Percentiles rank a stretch among this genome's conserved stretches.
phyloP scores from a whole-genome alignment of 2,797 vertebrate species.

The Falco peregrinus region DNA sequence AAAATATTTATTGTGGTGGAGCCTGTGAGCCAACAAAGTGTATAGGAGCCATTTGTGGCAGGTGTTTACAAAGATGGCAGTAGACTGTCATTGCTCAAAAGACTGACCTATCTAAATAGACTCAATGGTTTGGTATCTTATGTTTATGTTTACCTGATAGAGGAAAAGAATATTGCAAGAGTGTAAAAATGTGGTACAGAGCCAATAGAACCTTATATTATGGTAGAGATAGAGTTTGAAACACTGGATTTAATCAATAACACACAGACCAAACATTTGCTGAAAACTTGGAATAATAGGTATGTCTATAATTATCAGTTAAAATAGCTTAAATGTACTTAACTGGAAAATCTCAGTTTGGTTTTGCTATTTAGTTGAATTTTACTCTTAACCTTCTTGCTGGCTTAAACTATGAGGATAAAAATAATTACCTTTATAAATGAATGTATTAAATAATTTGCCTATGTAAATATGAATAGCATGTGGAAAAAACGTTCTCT shows the following conservation, averaged over 20 bases:
- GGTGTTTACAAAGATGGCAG: neutral
- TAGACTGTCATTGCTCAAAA: neutral
- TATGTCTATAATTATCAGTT: neutral
- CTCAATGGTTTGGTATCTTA: neutral
- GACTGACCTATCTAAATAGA: neutral
- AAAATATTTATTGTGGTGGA: neutral
- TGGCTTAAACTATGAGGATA: neutral
- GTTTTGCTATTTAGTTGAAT: neutral
- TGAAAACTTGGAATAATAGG: neutral
- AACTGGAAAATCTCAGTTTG: neutral
- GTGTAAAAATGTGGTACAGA: neutral
- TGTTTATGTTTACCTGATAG: neutral
- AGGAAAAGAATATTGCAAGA: neutral
- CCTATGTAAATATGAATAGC: neutral
- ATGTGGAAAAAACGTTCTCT: neutral
- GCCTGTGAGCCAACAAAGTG: neutral
- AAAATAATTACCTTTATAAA: neutral
- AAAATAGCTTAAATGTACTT: neutral
- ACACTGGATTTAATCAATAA: neutral
- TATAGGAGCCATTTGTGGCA: neutral
- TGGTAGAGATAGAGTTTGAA: neutral
- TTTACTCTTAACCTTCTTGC: neutral
- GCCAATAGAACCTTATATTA: neutral
- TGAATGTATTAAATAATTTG: neutral
- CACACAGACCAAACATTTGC: neutral